Conservation (phyloP, 2,888 invertebrate species). For the Caenorhabditis sp. region DNA sequence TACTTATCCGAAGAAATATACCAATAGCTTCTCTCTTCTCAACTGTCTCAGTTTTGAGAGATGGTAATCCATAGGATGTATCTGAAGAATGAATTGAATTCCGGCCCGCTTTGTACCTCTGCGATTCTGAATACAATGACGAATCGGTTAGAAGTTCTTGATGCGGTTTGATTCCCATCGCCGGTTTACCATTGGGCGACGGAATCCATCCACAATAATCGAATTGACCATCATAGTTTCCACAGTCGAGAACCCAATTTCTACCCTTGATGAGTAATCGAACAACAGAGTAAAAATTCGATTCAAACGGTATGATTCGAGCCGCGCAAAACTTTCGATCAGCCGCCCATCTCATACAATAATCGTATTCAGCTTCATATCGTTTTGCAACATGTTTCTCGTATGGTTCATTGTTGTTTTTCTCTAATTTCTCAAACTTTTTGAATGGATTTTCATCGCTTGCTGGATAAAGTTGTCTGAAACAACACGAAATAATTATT, state of each 20-base stretch:
- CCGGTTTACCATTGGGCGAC: neutral
- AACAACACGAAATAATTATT: no score
- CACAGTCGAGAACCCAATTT: slow-evolving; percentile 38
- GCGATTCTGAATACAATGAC: slow-evolving; percentile 1
- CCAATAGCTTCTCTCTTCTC: neutral
- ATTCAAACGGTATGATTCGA: slow-evolving; percentile 33
- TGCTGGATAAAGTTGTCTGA: neutral
- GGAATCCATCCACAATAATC: slow-evolving; percentile 41
- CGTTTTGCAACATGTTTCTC: neutral
- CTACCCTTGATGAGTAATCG: slow-evolving; percentile 27
- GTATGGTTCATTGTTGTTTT: neutral
- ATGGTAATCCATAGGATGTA: slow-evolving; percentile 21
- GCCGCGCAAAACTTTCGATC: slow-evolving; percentile 21
- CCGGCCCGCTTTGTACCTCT: slow-evolving; percentile 12
- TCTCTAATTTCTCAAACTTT: neutral
- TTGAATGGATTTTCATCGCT: neutral
- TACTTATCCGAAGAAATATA: no score
- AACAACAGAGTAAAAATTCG: slow-evolving; percentile 33
- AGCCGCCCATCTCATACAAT: slow-evolving; percentile 32
- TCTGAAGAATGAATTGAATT: slow-evolving; percentile 20
- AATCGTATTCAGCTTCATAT: slow-evolving; percentile 32
- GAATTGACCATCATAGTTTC: slow-evolving; percentile 26
- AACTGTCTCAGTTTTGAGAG: slow-evolving; percentile 15
- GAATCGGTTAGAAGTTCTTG: slow-evolving; percentile 21
- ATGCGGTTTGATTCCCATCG: neutral